Base-by-base conservation (phyloP, 2,888 invertebrate species). In the Diabrotica balteata region DNA sequence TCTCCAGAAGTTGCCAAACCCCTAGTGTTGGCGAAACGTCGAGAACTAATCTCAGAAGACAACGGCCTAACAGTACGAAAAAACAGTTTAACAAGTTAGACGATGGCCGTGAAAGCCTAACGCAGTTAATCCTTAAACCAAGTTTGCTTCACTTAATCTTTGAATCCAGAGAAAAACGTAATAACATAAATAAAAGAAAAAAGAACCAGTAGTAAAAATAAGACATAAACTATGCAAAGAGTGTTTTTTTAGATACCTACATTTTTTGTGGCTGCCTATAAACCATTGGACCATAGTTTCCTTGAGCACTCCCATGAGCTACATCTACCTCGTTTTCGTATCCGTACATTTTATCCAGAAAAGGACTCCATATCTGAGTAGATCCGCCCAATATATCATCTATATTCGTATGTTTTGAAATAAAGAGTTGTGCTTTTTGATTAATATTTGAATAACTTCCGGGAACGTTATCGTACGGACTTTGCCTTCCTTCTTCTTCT, bases 371-470 rank as follows among this genome's bases (percentile, higher is more conserved):
- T 70, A 90, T 81, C 42, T 86, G 85, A 67, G 85, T 85, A 53
- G 85, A 82, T 62, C 86, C 86, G 57, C 95, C 96, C 69, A 97
- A 86, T 80, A 97, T 89, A 80, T 97, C 96, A 81, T 96, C 96
- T 75, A 96, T 95, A 83, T 95, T 93, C 52, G 91, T 91, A 82
- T 93, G 93, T 66, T 90, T 89, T 9, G 95, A 94, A 74, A 95
- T 94, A 82, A 94, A 97, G 80, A 75, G 84, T 81, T 76, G 84
- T 77, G 86, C 81, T 82, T 76, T 75, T 59, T 78, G 78, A 32
- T 32, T 32, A 7, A 72, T 70, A 54, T 75, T 76, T 22, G 77
- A 73, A 58, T 68, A 73, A 52, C 47, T 69, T 42, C 51, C 53
- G 74, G 86, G 86, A 75, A 90, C 87, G 81, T 91, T 92, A 82